Evolutionary conservation across 1,140 invertebrate species (phyloP).

Genomic region (Drosophila littoralis): DNA sequence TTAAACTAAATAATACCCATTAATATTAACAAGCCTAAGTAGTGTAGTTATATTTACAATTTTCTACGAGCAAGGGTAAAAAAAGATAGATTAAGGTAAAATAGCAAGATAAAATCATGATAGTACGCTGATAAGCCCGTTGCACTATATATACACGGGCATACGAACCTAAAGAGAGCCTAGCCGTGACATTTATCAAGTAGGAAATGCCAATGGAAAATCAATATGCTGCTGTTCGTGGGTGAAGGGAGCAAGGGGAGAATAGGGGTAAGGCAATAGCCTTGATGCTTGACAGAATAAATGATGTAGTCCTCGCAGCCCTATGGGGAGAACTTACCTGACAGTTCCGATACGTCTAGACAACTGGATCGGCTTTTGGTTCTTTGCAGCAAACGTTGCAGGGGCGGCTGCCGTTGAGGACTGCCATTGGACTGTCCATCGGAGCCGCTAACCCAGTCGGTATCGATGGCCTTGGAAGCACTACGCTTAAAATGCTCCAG

Average conservation of each 20-base stretch:
- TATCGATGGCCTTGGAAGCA: slow-evolving; percentile 88
- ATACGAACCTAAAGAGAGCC: not conserved
- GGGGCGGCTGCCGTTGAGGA: slow-evolving; percentile 42
- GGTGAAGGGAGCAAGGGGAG: slow-evolving; percentile 4
- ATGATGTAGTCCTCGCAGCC: too few species aligned
- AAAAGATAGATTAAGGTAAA: too few species aligned
- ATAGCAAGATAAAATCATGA: too few species aligned
- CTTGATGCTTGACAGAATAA: slow-evolving; percentile 21
- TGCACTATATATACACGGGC: too few species aligned
- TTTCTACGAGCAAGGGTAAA: too few species aligned
- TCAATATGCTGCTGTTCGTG: slow-evolving; percentile 49
- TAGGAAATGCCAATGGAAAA: slow-evolving; percentile 35
- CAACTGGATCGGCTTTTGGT: slow-evolving; percentile 68
- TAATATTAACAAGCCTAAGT: too few species aligned
- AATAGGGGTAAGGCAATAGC: slow-evolving; percentile 3
- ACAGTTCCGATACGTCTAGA: slow-evolving; percentile 62
- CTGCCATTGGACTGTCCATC: slow-evolving; percentile 33
- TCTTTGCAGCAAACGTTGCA: slow-evolving; percentile 54
- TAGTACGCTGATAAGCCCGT: too few species aligned
- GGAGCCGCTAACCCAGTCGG: slow-evolving; percentile 49
- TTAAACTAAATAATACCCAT: too few species aligned
- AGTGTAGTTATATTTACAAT: too few species aligned
- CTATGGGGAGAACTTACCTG: slow-evolving; percentile 45
- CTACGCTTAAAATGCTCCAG: slow-evolving; percentile 91
- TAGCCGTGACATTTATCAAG: slow-evolving; percentile 34